These are phyloP conservation scores for Dicerorhinus sumatrensis DNA, from an alignment of 2,113 vertebrate species.

Conservation along the genomic window DNA sequence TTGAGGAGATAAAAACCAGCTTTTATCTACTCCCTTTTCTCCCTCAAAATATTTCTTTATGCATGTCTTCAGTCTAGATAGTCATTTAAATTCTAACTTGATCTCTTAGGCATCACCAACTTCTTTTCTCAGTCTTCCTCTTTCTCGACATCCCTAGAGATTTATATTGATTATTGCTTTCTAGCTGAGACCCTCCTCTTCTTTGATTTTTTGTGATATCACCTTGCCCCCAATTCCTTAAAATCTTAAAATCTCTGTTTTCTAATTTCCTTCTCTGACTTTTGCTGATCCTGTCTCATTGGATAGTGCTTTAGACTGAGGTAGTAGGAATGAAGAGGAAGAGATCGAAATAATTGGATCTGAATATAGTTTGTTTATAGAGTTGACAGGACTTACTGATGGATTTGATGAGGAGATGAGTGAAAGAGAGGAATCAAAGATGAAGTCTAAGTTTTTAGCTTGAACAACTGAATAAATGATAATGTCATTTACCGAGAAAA, in stretches of 20 bases:
- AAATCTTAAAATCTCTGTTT: not conserved
- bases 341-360: not conserved
- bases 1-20: not conserved
- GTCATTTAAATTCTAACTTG: not conserved
- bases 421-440: not conserved
- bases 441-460: constrained; percentile 25
- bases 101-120: not conserved
- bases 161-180: not conserved
- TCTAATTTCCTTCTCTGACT: not conserved
- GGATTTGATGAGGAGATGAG: not conserved
- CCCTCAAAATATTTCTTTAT: not conserved
- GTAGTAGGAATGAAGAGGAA: not conserved
- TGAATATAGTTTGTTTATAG: not conserved
- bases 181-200: not conserved
- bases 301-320: not conserved
- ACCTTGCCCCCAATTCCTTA: not conserved
- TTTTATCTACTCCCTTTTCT: not conserved
- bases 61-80: not conserved
- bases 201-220: not conserved
- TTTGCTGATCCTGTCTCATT: not conserved
- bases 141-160: not conserved
- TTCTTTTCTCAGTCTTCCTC: not conserved
- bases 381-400: not conserved
- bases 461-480: not conserved
- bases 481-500: not conserved